A percentile compares a stretch with the other conserved stretches of the same genome.
These are phyloP conservation scores for Charaxes varanes DNA, from an alignment of 1,140 invertebrate species.

Conservation along the genomic window DNA sequence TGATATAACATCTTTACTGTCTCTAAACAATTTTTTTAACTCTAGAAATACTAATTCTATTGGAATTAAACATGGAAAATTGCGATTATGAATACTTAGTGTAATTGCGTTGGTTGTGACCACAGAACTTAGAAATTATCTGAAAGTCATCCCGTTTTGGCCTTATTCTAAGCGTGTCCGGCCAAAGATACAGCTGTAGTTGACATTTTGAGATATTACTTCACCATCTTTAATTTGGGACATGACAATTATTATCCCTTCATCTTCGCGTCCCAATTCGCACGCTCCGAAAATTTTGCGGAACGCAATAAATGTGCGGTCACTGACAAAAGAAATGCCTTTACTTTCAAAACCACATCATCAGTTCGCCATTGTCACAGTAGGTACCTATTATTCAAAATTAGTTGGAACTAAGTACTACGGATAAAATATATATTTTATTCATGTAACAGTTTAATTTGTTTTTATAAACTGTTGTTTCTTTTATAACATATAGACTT, in stretches of 20 bases:
- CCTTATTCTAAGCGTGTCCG: too few species aligned
- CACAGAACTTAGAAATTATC: too few species aligned
- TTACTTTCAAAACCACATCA: constrained; percentile 19
- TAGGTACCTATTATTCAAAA: not conserved
- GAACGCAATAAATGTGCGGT: constrained; percentile 16
- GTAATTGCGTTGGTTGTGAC: too few species aligned
- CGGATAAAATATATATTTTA: not conserved
- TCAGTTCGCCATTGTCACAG: constrained; percentile 3
- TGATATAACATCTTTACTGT: too few species aligned
- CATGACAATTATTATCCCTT: constrained; percentile 3
- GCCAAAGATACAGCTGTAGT: too few species aligned
- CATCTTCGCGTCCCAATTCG: constrained; percentile 16
- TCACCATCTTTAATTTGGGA: too few species aligned
- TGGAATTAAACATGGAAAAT: too few species aligned
- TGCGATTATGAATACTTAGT: too few species aligned
- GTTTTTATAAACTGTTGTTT: not conserved
- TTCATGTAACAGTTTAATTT: not conserved
- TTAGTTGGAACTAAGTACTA: not conserved
- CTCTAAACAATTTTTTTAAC: too few species aligned
- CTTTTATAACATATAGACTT: not conserved
- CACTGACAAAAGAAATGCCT: constrained; percentile 16
- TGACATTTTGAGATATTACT: too few species aligned
- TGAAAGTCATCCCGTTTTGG: too few species aligned
- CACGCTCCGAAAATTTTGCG: constrained; percentile 25
- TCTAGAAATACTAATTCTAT: too few species aligned